Percentiles rank a stretch among this genome's conserved stretches.
Conservation (phyloP, 2,888 invertebrate species). For the Drosophila bunnanda region DNA sequence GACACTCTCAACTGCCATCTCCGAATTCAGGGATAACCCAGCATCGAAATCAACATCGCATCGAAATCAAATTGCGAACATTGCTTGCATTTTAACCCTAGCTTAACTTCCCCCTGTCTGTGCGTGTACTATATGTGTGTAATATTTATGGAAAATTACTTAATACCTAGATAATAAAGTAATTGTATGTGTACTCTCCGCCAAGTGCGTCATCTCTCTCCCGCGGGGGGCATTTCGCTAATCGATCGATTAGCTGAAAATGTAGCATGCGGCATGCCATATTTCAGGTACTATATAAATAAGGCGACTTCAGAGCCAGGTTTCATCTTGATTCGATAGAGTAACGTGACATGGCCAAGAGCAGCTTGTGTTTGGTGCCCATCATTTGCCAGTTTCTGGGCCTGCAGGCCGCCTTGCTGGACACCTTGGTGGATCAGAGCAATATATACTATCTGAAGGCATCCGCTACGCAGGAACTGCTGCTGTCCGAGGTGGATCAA, state of each 20-base stretch:
- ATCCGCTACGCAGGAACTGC: slow-evolving; percentile 50
- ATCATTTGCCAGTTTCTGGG: slow-evolving; percentile 51
- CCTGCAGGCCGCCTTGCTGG: slow-evolving; percentile 49
- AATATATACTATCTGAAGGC: slow-evolving; percentile 46
- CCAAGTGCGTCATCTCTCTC: slow-evolving; percentile 48
- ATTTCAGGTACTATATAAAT: slow-evolving; percentile 3
- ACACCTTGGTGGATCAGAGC: slow-evolving; percentile 38
- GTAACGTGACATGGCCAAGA: slow-evolving; percentile 45
- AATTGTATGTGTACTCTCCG: slow-evolving; percentile 32
- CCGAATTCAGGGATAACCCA: slow-evolving; percentile 31
- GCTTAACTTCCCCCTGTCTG: slow-evolving; percentile 22
- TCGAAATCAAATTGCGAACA: slow-evolving; percentile 1
- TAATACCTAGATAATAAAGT: slow-evolving; percentile 66
- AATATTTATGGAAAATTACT: slow-evolving; percentile 72
- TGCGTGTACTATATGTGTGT: slow-evolving; percentile 37
- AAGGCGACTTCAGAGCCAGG: neutral
- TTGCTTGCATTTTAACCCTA: slow-evolving; percentile 58
- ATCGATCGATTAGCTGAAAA: slow-evolving; percentile 53
- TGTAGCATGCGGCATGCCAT: slow-evolving; percentile 42
- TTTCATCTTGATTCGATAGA: neutral
- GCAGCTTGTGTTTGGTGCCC: slow-evolving; percentile 34
- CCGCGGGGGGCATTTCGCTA: slow-evolving; percentile 29
- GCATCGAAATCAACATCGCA: slow-evolving; percentile 6
- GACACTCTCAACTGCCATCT: slow-evolving; percentile 34
- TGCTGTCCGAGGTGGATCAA: slow-evolving; percentile 54